Base-by-base conservation (phyloP, 1,140 invertebrate genomes). In the Monochamus saltuarius region DNA sequence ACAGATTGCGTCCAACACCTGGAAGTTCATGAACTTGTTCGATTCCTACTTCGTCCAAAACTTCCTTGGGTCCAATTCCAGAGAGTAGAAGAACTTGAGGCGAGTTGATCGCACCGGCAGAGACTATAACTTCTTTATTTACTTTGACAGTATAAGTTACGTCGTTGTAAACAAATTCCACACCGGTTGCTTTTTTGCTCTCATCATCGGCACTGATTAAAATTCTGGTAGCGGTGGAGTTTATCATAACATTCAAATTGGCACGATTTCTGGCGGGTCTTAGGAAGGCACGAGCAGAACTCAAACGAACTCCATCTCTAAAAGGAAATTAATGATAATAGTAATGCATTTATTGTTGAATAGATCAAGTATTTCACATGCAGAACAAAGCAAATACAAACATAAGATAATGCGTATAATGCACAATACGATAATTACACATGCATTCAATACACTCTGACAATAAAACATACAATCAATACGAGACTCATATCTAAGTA, bases 301-400 rank as follows among this genome's bases (percentile, higher is more conserved):
- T 93, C 55, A 94, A 85, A 3, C 94, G 82, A 1, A 89, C 89
- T 0, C 94, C 94, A 72, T 94, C 88, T 39, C 87, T 78, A 13
- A 94, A 73, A 0, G 92, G 92, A 29, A 81, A 82, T 75, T 13
- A 59, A 84, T 47, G 34, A 36, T 49, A 38, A 78, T 0, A 29
- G 22, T 3, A 29, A 2, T 29, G 2, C 22, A 3, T 29, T 29
- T 29, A 6, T 29, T n/a, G n/a, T n/a, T n/a, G n/a, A n/a, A n/a
- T n/a, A n/a, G n/a, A n/a, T n/a, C n/a, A n/a, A n/a, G n/a, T n/a
- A n/a, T n/a, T n/a, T n/a, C n/a, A n/a, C n/a, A n/a, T n/a, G n/a
- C n/a, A n/a, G n/a, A n/a, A n/a, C n/a, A n/a, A n/a, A n/a, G n/a
- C n/a, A n/a, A n/a, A n/a, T n/a, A n/a, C n/a, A n/a, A n/a, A n/a